Evolutionary conservation across 1,140 invertebrate species (phyloP), one percentile per base, ranked within the genome.

Genomic region (Drosophila mayri): DNA sequence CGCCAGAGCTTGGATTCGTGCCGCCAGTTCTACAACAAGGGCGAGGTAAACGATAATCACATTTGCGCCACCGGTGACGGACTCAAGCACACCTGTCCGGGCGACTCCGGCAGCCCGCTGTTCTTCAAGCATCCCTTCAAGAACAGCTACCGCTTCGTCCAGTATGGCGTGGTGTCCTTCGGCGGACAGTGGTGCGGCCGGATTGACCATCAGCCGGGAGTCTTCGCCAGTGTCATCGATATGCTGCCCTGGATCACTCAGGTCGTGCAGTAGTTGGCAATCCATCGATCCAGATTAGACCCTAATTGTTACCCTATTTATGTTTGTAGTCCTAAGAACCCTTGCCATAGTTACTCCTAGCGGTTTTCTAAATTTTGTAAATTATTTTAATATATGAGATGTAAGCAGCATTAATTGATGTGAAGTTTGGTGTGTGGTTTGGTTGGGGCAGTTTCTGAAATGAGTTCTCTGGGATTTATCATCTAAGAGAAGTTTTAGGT

Each of bases 41-140:
- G 63, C 10, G 52, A 64, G 22, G 46, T 86, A n/a, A 79, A 81
- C 5, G 83, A 93, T 0, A 93, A 93, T 18, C 95, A 96, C 72
- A 78, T 96, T 2, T 96, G 95, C 62, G 95, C 95, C n/a, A 95
- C 95, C 6, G 95, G 95, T 2, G 86, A 93, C 0, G 93, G 92
- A n/a, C 95, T 91, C 76, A 95, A 92, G 81, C 95, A 96, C 65
- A 94, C 95, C 0, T 96, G 96, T 71, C 93, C 93, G 65, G 96
- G 96, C 16, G 96, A 97, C 79, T 96, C 96, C 5, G 96, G 96
- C 11, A 96, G 96, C 1, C 96, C 96, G 0, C 91, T 97, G 5
- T 90, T 92, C 61, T 67, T 76, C 54, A 76, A 60, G 18, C 65
- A 76, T 18, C 20, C 16, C 1, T 92, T 81, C 41, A 80, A 75